These are phyloP conservation scores for Oreochromis niloticus DNA, from an alignment of 2,113 vertebrate genomes.

Conservation along the genomic window DNA sequence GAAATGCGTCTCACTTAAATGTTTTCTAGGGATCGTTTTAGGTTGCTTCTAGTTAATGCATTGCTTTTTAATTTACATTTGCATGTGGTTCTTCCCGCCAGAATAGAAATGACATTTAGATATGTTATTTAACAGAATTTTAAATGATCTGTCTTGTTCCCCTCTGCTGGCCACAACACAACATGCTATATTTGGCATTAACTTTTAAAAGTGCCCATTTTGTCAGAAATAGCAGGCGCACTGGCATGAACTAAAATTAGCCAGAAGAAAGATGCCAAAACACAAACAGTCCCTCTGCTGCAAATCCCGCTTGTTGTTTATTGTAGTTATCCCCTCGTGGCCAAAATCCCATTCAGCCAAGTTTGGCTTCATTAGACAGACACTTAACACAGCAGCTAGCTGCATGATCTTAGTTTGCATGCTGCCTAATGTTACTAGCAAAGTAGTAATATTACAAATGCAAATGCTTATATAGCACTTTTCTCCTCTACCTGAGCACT, in stretches of 20 bases:
- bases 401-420: background rate
- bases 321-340: background rate
- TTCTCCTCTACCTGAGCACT: background rate
- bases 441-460: background rate
- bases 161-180: background rate
- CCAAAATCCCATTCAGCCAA: background rate
- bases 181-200: background rate
- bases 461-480: background rate
- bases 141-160: background rate
- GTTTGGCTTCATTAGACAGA: background rate
- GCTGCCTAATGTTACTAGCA: background rate
- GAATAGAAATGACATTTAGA: background rate
- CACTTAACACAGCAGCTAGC: background rate
- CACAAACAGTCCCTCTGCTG: background rate
- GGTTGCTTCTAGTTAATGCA: background rate
- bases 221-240: background rate
- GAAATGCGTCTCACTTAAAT: background rate
- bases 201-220: background rate
- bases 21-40: background rate
- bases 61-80: background rate
- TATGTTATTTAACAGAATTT: background rate
- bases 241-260: background rate
- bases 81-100: background rate
- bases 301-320: background rate
- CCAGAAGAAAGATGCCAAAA: background rate